A percentile compares a stretch with the other conserved stretches of the same genome.
phyloP scores from a whole-genome alignment of 30 jellyfish, hydroid and myxozoan genomes.

The Rhopilema esculentum region DNA sequence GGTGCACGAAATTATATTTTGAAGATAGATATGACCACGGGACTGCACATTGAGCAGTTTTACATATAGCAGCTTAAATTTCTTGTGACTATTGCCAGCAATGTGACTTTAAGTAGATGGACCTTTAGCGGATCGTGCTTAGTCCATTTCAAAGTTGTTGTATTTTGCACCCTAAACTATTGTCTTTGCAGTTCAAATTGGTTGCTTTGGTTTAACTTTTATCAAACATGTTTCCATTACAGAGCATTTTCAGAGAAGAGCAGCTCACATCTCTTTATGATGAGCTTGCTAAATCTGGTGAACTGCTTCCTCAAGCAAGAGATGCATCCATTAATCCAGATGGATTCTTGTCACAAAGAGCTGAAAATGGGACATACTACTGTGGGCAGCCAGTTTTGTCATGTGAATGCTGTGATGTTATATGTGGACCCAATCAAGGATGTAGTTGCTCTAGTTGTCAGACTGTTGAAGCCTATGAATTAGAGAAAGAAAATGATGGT shows the following conservation, averaged over 20 bases:
- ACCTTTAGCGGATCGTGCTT: too few species aligned
- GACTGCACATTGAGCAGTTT: too few species aligned
- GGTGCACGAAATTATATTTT: too few species aligned
- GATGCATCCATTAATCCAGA: slow-evolving; percentile 73
- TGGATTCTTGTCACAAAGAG: slow-evolving; percentile 75
- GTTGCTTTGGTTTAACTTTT: too few species aligned
- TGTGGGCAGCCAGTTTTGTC: slow-evolving; percentile 81
- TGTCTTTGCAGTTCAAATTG: too few species aligned
- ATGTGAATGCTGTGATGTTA: slow-evolving; percentile 84
- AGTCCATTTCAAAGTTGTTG: too few species aligned
- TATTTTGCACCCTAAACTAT: too few species aligned
- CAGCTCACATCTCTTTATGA: slow-evolving; percentile 38
- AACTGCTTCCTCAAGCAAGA: slow-evolving; percentile 38
- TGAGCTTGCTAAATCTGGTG: slow-evolving; percentile 48
- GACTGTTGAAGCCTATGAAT: slow-evolving; percentile 54
- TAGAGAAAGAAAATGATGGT: slow-evolving; percentile 53
- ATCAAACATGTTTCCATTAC: neutral
- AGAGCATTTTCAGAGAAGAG: slow-evolving; percentile 61
- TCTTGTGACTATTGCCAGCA: too few species aligned
- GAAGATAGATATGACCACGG: too few species aligned
- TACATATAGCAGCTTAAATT: too few species aligned
- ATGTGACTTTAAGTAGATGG: too few species aligned
- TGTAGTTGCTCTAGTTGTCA: slow-evolving; percentile 86
- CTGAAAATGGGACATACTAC: slow-evolving; percentile 85
- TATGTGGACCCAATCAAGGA: slow-evolving; percentile 90